Evolutionary conservation across 1,140 invertebrate species (phyloP).

Genomic region (Scaptomyza graminum): DNA sequence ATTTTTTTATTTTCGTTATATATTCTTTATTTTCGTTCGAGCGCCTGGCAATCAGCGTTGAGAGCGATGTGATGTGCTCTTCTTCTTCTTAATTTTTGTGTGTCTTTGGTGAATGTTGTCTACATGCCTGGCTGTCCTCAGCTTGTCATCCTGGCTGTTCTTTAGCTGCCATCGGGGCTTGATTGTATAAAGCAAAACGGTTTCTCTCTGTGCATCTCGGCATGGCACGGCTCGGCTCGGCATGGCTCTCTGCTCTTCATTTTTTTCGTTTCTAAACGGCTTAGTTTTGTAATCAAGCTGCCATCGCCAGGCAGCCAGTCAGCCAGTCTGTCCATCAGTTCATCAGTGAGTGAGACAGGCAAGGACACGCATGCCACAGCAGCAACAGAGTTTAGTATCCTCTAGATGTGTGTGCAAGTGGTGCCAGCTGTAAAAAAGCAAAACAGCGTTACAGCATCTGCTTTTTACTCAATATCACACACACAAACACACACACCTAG

Average conservation of each 20-base stretch:
- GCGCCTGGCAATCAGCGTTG: conserved; percentile 45
- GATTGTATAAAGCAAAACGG: conserved; percentile 68
- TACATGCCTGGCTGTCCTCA: conserved; percentile 1
- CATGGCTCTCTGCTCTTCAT: background rate
- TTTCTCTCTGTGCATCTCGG: too few relatives aligned
- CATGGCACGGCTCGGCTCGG: too few relatives aligned
- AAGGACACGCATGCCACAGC: conserved; percentile 26
- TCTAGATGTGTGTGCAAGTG: background rate
- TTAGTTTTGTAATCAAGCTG: conserved; percentile 77
- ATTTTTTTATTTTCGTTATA: conserved; percentile 18
- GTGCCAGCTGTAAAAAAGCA: conserved; percentile 1
- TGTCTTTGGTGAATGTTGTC: background rate
- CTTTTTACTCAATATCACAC: background rate
- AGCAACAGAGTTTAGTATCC: too few relatives aligned
- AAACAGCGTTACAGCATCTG: conserved; percentile 11
- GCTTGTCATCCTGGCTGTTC: background rate
- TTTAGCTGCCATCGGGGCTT: conserved; percentile 23
- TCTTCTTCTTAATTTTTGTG: background rate
- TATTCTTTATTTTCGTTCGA: conserved; percentile 3
- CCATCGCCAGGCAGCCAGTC: conserved; percentile 10
- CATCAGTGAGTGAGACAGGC: conserved; percentile 13
- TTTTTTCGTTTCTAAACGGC: conserved; percentile 52
- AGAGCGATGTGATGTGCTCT: conserved; percentile 8
- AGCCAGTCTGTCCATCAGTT: background rate
- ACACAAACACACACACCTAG: conserved; percentile 17